Evolutionary conservation across 2,113 vertebrate species (phyloP).

Genomic region (Casuarius casuarius): DNA sequence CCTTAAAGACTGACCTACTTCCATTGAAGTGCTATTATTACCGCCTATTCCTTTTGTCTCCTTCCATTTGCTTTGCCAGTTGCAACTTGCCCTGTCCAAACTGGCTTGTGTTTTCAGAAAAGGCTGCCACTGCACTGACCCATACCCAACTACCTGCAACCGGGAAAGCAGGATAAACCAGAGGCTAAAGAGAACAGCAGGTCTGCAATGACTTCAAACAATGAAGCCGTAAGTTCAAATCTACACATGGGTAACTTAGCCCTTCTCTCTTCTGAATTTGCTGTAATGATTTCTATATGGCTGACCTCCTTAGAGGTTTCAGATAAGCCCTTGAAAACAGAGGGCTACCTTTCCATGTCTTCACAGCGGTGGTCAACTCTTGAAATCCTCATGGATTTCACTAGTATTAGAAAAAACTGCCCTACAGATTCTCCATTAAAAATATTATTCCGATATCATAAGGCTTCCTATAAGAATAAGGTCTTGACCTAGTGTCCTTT

Average conservation of each 20-base stretch:
- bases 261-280: background rate
- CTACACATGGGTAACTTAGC: fast-evolving
- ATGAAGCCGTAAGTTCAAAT: background rate
- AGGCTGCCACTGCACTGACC: background rate
- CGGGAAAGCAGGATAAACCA: background rate
- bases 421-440: fast-evolving
- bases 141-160: background rate
- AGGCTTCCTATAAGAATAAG: background rate
- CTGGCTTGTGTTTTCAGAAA: background rate
- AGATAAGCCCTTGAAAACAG: background rate
- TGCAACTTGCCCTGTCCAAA: background rate
- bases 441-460: background rate
- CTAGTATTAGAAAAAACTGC: background rate
- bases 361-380: fast-evolving
- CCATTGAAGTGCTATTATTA: background rate
- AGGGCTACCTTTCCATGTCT: background rate
- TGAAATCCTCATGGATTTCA: background rate
- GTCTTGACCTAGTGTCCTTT: background rate
- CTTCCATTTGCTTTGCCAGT: background rate
- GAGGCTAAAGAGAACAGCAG: background rate
- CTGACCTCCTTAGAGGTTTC: background rate
- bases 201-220: background rate
- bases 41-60: background rate
- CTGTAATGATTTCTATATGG: background rate
- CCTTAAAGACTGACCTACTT: background rate